Conservation (phyloP, 2,113 vertebrate species). For the Tachycineta bicolor region DNA sequence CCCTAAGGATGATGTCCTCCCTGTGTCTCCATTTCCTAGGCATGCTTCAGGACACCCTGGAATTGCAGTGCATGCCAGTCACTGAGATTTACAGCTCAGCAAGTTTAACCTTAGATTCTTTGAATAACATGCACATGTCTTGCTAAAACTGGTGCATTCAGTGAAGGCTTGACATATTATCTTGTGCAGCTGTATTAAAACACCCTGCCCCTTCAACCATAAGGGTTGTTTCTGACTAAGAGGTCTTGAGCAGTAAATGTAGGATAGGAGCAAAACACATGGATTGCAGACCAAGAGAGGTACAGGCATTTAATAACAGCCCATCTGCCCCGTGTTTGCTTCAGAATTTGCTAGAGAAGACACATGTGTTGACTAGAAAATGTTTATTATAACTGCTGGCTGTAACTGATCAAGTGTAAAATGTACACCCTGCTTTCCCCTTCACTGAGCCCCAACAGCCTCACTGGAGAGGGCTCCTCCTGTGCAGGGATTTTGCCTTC, state of each 20-base stretch:
- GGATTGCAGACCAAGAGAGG: neutral
- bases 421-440: neutral
- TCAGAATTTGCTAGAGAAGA: neutral
- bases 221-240: neutral
- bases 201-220: neutral
- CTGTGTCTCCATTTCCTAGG: neutral
- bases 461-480: neutral
- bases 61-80: neutral
- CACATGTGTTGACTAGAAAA: neutral
- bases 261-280: accelerated
- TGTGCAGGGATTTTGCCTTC: neutral
- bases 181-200: conserved; percentile 11
- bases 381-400: neutral
- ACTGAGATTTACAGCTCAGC: conserved; percentile 21
- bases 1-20: neutral
- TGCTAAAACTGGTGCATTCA: conserved; percentile 27
- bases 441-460: neutral
- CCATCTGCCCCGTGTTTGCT: accelerated
- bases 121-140: neutral
- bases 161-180: neutral
- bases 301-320: neutral
- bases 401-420: neutral
- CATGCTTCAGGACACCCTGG: neutral
- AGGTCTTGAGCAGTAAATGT: neutral
- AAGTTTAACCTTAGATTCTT: conserved; percentile 32